Evolutionary conservation across 2,888 invertebrate genomes (phyloP), one percentile per base, ranked within the genome.

Genomic region (Chalcosyrphus nemorum): DNA sequence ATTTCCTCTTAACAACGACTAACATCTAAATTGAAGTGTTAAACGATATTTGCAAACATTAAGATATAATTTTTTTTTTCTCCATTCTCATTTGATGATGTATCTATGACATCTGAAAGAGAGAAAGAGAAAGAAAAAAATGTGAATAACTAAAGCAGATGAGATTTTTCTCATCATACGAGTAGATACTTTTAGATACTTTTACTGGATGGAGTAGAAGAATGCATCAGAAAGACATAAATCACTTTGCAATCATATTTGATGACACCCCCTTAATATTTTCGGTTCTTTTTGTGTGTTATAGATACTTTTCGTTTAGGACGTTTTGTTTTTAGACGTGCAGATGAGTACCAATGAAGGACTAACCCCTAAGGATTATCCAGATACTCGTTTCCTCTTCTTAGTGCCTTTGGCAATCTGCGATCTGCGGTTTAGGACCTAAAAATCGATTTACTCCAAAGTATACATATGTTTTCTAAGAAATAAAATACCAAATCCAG

Each of bases 171-270:
- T 41, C 54, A 61, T 66, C 50, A 59, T 29, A n/a, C n/a, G n/a
- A n/a, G n/a, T n/a, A 50, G 4, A 11, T 15, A 54, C 43, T 4
- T 15, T 41, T 50, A 59, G 13, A 13, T n/a, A n/a, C n/a, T 19
- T 15, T 27, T 27, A 43, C 29, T n/a, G 32, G 15, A 6, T 19
- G 21, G 17, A 21, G 45, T 0, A 19, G 3, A 27, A 52, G 59
- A 72, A 70, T 80, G 80, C 84, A 80, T 74, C 80, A 54, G 74
- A 57, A 84, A 65, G n/a, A 17, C 72, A 80, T 84, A 80, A 80
- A 74, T 84, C 74, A 80, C 54, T 80, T 75, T 80, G 56, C 80
- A 72, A 84, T 80, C 84, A 84, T 84, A 75, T 84, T 80, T 84
- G 84, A 84, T 80, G 84, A 80, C 84, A 84, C 80, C 74, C 80